Base-by-base conservation (phyloP, 2,113 vertebrate species). In the Calypte anna region DNA sequence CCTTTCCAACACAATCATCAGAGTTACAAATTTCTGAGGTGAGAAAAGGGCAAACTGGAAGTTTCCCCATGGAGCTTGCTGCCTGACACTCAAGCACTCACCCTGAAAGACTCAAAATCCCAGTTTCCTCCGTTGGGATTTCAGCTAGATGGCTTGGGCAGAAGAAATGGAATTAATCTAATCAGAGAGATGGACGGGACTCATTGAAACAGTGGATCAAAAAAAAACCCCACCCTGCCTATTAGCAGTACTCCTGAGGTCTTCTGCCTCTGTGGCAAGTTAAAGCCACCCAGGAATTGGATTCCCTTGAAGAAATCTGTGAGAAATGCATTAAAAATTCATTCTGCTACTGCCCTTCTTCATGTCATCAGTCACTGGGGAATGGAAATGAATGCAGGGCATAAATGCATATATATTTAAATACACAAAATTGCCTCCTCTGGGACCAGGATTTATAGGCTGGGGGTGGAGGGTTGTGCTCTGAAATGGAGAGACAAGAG, bases 301-400 rank as follows among this genome's bases (percentile, higher is more conserved):
- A 96, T 82, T 97, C 91, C 81, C 95, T 94, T 93, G 88, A 86
- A 96, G 93, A 84, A 97, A 97, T 80, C 93, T 96, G 92, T 92
- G 97, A 97, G 95, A 98, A 98, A 96, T 85, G 93, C 97, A 96
- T 97, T 97, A 97, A 97, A 97, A 97, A 94, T 91, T 90, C 91
- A 96, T 96, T 95, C 94, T 87, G 96, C 97, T 96, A 57, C 93
- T 96, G 94, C 89, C 95, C 93, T 94, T 97, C 92, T 95, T 97
- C 94, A 94, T 95, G 93, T 97, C 86, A 94, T 83, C 95, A 89
- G 85, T 88, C 96, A 93, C 93, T 81, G 63, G 94, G 88, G 97
- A 88, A 88, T 94, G 92, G 63, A 96, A 92, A 94, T 54, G n/a
- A 82, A 94, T 82, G 68, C 57, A 72, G 54, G 76, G 78, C 40